Base-by-base conservation (phyloP, 2,113 vertebrate species). In the Odontesthes bonariensis region DNA sequence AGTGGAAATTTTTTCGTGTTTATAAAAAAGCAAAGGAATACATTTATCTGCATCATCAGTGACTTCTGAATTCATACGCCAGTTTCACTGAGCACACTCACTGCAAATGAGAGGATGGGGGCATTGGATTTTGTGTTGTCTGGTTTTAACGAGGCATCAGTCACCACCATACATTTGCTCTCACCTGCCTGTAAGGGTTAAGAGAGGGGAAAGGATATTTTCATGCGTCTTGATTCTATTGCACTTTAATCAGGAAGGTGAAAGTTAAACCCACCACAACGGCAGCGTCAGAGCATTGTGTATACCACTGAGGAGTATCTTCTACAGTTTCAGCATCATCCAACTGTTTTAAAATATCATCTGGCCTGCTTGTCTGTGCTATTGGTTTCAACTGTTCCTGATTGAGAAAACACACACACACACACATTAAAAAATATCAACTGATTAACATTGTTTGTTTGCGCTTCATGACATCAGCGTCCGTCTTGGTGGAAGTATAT, bases 91-190 rank as follows among this genome's bases (percentile, higher is more conserved):
- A 23, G 38, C 5, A 69, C 68, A 75, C 85, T 74, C 40, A 91
- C 87, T 17, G 38, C 59, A 67, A 91, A 79, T 59, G 85, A 53
- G 9, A 86, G 79, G 60, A 81, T 11, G 13, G 70, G 42, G 12
- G 38, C 12, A n/a, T 68, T 38, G 35, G 54, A 27, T 52, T 69
- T 60, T 20, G 19, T 53, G 33, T 31, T 49, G 13, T 58, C 19
- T 46, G 56, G 1, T 51, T 75, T 58, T 3, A 61, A 11, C 32
- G 33, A 58, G 8, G 8, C 31, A 42, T 59, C 13, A 5, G 32
- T 64, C 12, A 38, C 4, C 23, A 23, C 11, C 23, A 42, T 17
- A 42, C 1, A 3, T 14, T 8, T 60, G 31, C n/a, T 44, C 27
- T 56, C 32, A 46, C 4, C 31, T 13, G 0, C 14, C 58, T 82